Base-by-base conservation (phyloP, 2,888 invertebrate genomes). In the Plusia festucae region DNA sequence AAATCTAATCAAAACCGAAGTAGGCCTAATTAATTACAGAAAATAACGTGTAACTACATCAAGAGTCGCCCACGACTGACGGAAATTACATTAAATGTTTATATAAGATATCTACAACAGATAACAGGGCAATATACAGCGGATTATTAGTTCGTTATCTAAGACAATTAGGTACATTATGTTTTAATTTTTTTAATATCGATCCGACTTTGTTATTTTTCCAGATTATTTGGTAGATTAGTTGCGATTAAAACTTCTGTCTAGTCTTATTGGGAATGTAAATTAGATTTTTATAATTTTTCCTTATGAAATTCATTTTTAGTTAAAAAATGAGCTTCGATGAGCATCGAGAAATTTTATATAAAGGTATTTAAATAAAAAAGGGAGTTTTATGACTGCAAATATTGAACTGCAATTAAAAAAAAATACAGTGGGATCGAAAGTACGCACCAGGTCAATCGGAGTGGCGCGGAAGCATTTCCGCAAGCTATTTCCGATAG, bases 71-170 rank as follows among this genome's bases (percentile, higher is more conserved):
- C 73, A 60, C 58, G 66, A 60, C 60, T 62, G 71, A 78, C 79
- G 75, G 80, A 75, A 82, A 85, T 78, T 76, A 82, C 76, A 84
- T 79, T 81, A 82, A 78, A 81, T 77, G 76, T 82, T 85, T 85
- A 76, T 81, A 70, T 81, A 83, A 72, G 77, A 78, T 90, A 91
- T 90, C 88, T 82, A 76, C 57, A 15, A 78, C 51, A 82, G 89
- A 90, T 89, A 90, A 55, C 73, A 59, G 73, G 73, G 86, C 90
- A 91, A 91, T 93, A 92, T 91, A 90, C 82, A 84, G 83, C 78
- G 90, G 89, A 92, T 93, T 93, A 92, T 77, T 68, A 76, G 68
- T 6, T 55, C 64, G 82, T 87, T 88, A 90, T 90, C 88, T 82
- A 66, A 76, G 75, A 82, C 76, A 79, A 78, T 85, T 84, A 40